These are phyloP conservation scores for Deroplatys truncata DNA, from an alignment of 2,888 invertebrate genomes.

Conservation along the genomic window DNA sequence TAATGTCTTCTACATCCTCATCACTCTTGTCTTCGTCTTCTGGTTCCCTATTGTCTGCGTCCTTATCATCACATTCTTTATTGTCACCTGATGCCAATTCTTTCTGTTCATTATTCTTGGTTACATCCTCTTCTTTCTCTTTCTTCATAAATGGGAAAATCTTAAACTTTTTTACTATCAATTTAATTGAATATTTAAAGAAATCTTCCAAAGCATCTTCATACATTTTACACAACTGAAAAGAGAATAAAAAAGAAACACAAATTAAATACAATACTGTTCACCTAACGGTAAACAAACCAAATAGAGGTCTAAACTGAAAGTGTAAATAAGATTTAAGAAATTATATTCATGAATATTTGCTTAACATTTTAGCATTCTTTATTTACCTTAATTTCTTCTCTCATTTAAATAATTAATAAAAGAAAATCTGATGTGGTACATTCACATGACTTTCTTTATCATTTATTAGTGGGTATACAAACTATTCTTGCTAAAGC, in stretches of 20 bases:
- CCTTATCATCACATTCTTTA: constrained; percentile 9
- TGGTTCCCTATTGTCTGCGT: neutral
- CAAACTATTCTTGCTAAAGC: no score
- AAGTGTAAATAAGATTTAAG: no score
- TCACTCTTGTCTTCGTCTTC: neutral
- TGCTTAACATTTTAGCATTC: no score
- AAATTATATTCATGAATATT: no score
- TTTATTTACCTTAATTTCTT: no score
- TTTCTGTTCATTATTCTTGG: constrained; percentile 14
- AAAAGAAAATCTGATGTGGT: no score
- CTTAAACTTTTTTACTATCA: constrained; percentile 22
- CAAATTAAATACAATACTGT: neutral
- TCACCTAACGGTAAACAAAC: no score
- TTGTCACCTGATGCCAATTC: neutral
- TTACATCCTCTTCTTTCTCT: constrained; percentile 27
- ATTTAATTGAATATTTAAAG: constrained; percentile 37
- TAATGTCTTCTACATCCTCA: neutral
- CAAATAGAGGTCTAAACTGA: no score
- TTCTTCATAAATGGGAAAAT: neutral
- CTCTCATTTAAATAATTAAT: no score
- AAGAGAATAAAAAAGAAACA: constrained; percentile 34
- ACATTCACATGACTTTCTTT: no score
- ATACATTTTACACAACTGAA: constrained; percentile 68
- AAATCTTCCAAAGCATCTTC: constrained; percentile 68
- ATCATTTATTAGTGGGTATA: no score